Base-by-base conservation (phyloP, 2,113 vertebrate species). In the Erythrocercus mccallii region DNA sequence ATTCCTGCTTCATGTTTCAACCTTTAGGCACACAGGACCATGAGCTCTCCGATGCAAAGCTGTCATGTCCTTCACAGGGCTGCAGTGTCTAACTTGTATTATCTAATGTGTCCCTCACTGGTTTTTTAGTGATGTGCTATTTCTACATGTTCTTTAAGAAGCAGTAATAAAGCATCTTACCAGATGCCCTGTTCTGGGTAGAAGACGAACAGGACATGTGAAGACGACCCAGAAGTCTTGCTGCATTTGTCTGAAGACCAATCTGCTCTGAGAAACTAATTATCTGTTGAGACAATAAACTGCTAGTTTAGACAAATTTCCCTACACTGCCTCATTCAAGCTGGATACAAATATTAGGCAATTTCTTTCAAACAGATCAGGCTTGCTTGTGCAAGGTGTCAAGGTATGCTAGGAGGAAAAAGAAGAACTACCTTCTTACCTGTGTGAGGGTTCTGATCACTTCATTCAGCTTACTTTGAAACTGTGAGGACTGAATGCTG, bases 231-330 rank as follows among this genome's bases (percentile, higher is more conserved):
- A 99, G 81, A 92, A 99, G 97, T 97, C 98, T 98, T 30, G 99
- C 97, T 70, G 99, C 98, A 95, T 99, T 99, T 92, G 99, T 99
- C 95, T 99, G 99, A 95, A 99, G 97, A 47, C 99, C 99, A 78
- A 99, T 98, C 51, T 98, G 98, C 64, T 98, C 98, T 4, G 99
- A 99, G 94, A 98, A 98, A 35, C 98, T 98, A 65, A 99, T 97
- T 86, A 99, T 97, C 99, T 99, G 81, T 50, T 83, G 56, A 90
- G 51, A 79, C 71, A 97, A 96, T 57, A 91, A 77, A 69, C 7
- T 6, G 69, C 5, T 7, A 74, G n/a, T 78, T 42, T 70, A 82
- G 37, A 62, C 9, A 60, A 10, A 51, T 27, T 77, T 86, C 37
- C 37, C 19, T 69, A 5, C 3, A 6, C 15, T 54, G 25, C 16